A percentile compares a stretch with the other conserved stretches of the same genome.
phyloP scores from a whole-genome alignment of 2,113 vertebrate genomes.

The Miniopterus natalensis region DNA sequence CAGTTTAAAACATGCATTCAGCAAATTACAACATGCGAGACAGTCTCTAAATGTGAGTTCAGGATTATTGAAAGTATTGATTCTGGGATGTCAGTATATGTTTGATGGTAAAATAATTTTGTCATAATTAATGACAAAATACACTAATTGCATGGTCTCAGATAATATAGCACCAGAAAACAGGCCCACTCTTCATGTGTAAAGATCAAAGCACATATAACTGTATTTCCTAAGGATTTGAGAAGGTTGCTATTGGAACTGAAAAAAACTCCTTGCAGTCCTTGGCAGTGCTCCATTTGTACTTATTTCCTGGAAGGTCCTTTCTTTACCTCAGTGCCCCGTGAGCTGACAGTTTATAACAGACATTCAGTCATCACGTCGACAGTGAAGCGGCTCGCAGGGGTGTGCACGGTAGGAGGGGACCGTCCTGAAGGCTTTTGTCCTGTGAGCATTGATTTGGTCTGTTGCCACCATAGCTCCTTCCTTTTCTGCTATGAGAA shows the following conservation, averaged over 20 bases:
- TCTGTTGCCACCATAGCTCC: constrained; percentile 11
- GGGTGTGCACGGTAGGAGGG: rapidly evolving
- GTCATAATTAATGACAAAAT: not conserved
- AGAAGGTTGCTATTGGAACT: not conserved
- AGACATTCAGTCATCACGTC: not conserved
- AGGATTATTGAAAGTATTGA: not conserved
- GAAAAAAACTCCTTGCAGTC: not conserved
- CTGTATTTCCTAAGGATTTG: not conserved
- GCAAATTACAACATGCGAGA: not conserved
- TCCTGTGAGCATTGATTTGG: not conserved
- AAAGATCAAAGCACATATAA: not conserved
- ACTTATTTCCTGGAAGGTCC: not conserved
- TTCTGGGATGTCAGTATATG: not conserved
- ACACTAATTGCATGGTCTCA: not conserved
- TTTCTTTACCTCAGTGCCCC: not conserved
- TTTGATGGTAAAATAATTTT: not conserved
- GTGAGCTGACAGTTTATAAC: too few relatives aligned
- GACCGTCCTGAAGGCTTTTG: not conserved
- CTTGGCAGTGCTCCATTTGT: not conserved
- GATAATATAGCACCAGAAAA: not conserved
- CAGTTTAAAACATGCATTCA: not conserved
- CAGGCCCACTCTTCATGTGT: not conserved
- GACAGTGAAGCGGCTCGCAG: not conserved
- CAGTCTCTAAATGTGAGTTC: not conserved
- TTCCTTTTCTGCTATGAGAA: constrained; percentile 43